Conservation (phyloP, 2,113 vertebrate species). For the Carollia perspicillata region DNA sequence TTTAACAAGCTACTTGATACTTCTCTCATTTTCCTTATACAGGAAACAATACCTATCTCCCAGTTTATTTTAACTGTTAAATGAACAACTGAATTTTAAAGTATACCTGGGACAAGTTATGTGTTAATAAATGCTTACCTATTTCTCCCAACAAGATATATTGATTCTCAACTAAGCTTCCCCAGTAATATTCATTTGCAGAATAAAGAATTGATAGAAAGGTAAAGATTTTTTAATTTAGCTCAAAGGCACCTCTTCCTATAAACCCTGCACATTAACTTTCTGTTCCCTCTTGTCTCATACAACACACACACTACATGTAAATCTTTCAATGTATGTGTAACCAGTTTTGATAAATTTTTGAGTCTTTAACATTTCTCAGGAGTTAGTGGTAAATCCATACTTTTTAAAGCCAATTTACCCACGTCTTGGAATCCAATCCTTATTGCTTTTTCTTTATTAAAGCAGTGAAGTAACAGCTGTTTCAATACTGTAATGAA, state of each 20-base stretch:
- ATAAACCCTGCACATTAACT: not conserved
- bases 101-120: not conserved
- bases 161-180: not conserved
- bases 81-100: not conserved
- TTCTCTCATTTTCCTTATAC: not conserved
- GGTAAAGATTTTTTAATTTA: not conserved
- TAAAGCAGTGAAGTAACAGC: not conserved
- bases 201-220: not conserved
- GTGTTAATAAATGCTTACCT: not conserved
- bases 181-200: not conserved
- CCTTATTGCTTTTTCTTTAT: slow-evolving; percentile 26
- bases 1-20: not conserved
- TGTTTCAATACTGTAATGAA: slow-evolving; percentile 16
- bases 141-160: not conserved
- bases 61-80: not conserved
- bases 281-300: not conserved
- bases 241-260: not conserved
- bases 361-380: not conserved
- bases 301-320: not conserved
- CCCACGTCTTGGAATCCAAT: not conserved
- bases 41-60: not conserved
- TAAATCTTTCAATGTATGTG: not conserved
- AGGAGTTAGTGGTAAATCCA: not conserved
- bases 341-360: not conserved
- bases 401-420: not conserved